phyloP scores from a whole-genome alignment of 2,888 invertebrate genomes.

The Yponomeuta malinellus region DNA sequence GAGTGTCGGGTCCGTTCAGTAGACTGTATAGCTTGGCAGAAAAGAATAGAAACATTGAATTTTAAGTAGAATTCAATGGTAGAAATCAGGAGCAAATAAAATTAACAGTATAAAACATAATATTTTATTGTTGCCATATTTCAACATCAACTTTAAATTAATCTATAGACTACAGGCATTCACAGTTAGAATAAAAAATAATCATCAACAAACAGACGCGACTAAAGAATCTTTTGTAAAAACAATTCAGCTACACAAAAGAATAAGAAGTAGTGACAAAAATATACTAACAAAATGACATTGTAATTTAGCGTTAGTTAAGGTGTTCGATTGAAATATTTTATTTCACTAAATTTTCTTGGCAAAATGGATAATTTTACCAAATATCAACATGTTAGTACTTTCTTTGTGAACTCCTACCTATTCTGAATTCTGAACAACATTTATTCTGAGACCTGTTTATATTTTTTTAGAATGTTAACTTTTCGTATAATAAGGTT shows the following conservation, averaged over 20 bases:
- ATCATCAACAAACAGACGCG: not conserved
- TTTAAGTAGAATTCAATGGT: too few species aligned
- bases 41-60: not conserved
- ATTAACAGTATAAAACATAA: not conserved
- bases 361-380: too few species aligned
- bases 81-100: not conserved
- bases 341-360: not conserved
- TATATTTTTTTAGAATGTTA: too few species aligned
- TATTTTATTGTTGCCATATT: conserved; percentile 3
- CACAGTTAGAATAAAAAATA: conserved; percentile 5
- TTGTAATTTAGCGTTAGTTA: not conserved
- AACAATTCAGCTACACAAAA: not conserved
- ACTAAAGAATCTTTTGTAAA: not conserved
- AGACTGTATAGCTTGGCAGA: not conserved
- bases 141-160: conserved; percentile 3
- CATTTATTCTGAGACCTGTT: too few species aligned
- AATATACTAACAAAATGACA: not conserved
- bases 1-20: not conserved
- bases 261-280: not conserved
- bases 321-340: not conserved
- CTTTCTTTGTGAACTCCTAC: too few species aligned
- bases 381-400: too few species aligned
- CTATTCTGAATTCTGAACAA: too few species aligned
- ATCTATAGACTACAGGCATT: conserved; percentile 8
- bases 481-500: too few species aligned